Conservation (phyloP, 1,140 invertebrate species). For the Drosophila cardini region DNA sequence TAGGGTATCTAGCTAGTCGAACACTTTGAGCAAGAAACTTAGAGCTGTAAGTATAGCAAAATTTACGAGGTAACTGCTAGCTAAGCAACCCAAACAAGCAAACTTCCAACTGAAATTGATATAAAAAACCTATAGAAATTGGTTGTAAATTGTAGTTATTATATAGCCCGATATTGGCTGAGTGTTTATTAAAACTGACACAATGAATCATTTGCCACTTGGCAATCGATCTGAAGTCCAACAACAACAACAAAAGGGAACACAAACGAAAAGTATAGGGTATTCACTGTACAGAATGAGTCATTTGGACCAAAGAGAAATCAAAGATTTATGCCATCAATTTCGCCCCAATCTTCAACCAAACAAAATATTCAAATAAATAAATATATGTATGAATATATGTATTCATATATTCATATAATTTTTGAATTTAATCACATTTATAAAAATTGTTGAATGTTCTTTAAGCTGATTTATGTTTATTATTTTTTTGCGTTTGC, state of each 20-base stretch:
- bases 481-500: conserved; percentile 26
- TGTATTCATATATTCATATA: conserved; percentile 56
- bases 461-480: conserved; percentile 77
- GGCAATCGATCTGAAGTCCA: background rate
- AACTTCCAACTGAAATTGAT: too few relatives aligned
- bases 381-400: background rate
- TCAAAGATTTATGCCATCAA: conserved; percentile 21
- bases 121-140: too few relatives aligned
- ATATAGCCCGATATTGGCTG: too few relatives aligned
- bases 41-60: too few relatives aligned
- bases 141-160: too few relatives aligned
- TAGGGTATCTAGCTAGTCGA: background rate
- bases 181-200: too few relatives aligned
- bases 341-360: background rate
- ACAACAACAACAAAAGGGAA: too few relatives aligned
- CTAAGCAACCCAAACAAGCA: too few relatives aligned
- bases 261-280: too few relatives aligned
- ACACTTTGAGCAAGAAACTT: background rate
- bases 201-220: background rate
- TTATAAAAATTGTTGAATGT: conserved; percentile 75
- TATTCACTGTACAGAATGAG: background rate
- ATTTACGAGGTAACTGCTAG: too few relatives aligned
- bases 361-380: background rate
- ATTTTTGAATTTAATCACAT: conserved; percentile 44
- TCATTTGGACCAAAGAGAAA: conserved; percentile 12